Base-by-base conservation (phyloP, 64 coral and sea anemone genomes). In the Pocillopora damicornis region DNA sequence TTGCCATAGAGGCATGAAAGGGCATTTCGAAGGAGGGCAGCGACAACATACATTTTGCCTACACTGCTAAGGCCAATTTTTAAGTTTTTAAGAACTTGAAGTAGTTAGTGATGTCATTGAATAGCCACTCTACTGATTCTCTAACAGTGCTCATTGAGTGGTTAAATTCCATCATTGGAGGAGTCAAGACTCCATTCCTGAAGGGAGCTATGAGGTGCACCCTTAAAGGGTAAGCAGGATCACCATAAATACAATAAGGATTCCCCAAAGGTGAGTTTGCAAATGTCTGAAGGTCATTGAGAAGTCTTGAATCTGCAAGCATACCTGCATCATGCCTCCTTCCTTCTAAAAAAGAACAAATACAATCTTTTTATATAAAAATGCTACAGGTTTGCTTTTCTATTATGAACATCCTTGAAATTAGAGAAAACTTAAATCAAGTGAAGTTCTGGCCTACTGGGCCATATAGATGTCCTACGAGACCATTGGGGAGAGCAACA, bases 1-100 rank as follows among this genome's bases (percentile, higher is more conserved):
- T 76, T 76, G 38, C 75, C 75, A 76, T 76, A 76, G 75, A 76
- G 75, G 51, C 75, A 78, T 58, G 76, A 59, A 38, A 78, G n/a
- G 42, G 45, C 76, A 59, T 78, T 78, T 78, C 76, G 76, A 58
- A 76, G 75, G 51, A 76, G 38, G 75, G 75, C 75, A 76, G 35
- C 38, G 38, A 76, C 75, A 15, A 51, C 38, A 37, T 76, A 76
- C 75, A 76, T 76, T 76, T 76, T 74, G 5, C 75, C 75, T 42
- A 76, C 75, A 45, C 75, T 51, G 51, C 75, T 76, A 76, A 76
- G 75, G 35, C 2, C 11, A 16, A 76, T 76, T 37, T 76, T 76
- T 76, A 56, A 76, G 17, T 76, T 76, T 37, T 76, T 76, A 76
- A 45, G 51, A 76, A 38, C 75, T 76, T 76, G 35, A 35, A 76